A percentile compares a stretch with the other conserved stretches of the same genome.
phyloP scores from a whole-genome alignment of 2,113 vertebrate species.

The Typhlomys cinereus region DNA sequence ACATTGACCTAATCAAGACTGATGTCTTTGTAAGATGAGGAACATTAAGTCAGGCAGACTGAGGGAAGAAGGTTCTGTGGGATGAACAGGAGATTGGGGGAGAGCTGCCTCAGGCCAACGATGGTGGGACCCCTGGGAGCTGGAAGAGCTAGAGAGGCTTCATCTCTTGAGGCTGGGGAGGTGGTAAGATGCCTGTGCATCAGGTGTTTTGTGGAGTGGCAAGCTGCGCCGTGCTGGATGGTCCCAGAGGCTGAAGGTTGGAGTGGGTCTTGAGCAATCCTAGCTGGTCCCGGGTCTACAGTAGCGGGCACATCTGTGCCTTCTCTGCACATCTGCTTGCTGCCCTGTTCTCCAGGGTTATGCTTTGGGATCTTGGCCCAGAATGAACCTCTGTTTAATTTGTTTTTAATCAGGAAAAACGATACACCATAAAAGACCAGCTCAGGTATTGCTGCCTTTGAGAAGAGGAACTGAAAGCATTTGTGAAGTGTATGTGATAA shows the following conservation, averaged over 20 bases:
- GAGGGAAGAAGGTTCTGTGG: background rate
- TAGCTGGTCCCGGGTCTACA: background rate
- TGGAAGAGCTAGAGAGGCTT: background rate
- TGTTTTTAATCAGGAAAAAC: background rate
- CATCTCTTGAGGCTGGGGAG: background rate
- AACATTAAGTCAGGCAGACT: background rate
- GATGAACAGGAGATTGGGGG: background rate
- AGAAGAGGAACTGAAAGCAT: background rate
- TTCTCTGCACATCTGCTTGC: background rate
- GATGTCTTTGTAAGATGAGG: background rate
- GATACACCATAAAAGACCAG: background rate
- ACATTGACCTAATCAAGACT: background rate
- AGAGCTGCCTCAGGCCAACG: background rate
- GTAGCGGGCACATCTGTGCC: background rate
- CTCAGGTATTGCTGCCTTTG: background rate
- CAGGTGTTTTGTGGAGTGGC: background rate
- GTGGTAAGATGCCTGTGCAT: too few species aligned
- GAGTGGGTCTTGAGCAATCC: too few species aligned
- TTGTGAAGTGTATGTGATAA: background rate
- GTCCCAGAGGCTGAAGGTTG: background rate
- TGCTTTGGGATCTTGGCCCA: background rate
- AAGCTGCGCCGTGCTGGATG: background rate
- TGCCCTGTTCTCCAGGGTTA: background rate
- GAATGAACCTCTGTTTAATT: background rate
- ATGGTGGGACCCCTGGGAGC: background rate